These are phyloP conservation scores for Malurus cyaneus DNA, from an alignment of 2,113 vertebrate species.

Conservation along the genomic window DNA sequence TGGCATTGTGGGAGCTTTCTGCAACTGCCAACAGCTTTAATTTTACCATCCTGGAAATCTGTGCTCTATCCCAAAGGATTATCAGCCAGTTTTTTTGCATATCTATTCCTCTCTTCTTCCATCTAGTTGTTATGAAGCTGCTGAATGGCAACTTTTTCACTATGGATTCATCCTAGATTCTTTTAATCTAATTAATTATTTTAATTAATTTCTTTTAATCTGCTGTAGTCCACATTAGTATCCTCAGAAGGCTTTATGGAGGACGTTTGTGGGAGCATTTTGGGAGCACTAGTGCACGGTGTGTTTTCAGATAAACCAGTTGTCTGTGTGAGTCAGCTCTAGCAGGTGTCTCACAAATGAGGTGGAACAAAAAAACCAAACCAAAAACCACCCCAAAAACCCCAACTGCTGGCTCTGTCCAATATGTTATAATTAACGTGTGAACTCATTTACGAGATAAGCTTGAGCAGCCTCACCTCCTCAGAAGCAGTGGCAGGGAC, in stretches of 20 bases:
- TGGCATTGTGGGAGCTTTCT: background rate
- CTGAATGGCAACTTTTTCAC: background rate
- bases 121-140: background rate
- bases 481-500: too few species aligned
- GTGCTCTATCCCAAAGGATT: background rate
- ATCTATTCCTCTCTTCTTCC: background rate
- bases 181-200: background rate
- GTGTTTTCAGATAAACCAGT: background rate
- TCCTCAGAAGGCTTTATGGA: background rate
- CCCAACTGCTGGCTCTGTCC: background rate
- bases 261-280: background rate
- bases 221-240: background rate
- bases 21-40: background rate
- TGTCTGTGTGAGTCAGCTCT: background rate
- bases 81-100: background rate
- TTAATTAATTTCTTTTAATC: background rate
- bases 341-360: background rate
- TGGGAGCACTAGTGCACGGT: background rate
- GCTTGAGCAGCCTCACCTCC: fast-evolving
- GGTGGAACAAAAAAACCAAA: background rate
- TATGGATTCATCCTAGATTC: fast-evolving
- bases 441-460: background rate
- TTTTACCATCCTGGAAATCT: background rate
- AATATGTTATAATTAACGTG: fast-evolving
- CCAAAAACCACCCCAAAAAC: fast-evolving